A percentile compares a stretch with the other conserved stretches of the same genome.
Evolutionary conservation across 2,888 invertebrate genomes (phyloP).

Genomic region (Machimus atricapillus): DNA sequence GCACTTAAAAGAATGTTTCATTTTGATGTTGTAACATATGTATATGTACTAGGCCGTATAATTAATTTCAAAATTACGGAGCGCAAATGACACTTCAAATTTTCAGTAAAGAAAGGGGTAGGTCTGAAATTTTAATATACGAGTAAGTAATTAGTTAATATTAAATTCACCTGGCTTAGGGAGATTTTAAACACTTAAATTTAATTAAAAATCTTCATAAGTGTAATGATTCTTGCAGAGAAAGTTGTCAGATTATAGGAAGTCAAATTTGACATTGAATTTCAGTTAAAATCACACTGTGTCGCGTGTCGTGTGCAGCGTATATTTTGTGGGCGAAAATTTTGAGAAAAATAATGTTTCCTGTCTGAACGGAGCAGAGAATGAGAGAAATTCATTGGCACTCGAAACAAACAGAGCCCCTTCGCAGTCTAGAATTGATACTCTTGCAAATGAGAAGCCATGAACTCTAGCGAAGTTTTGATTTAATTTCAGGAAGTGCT

Average conservation of each 20-base stretch:
- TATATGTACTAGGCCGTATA: background rate
- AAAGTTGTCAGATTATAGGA: background rate
- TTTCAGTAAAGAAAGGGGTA: background rate
- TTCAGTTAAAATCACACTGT: background rate
- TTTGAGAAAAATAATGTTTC: background rate
- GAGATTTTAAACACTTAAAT: background rate
- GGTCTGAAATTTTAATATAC: background rate
- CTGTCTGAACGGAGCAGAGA: background rate
- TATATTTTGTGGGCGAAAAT: background rate
- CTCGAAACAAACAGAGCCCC: background rate
- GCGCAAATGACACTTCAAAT: background rate
- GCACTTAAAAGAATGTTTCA: too few species aligned
- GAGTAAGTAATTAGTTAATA: background rate
- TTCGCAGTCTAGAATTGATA: background rate
- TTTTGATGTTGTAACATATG: too few species aligned
- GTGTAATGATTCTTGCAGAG: background rate
- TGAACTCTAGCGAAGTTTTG: background rate
- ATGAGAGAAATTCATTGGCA: background rate
- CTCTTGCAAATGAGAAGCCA: background rate
- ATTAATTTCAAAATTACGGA: background rate
- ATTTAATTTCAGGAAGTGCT: background rate
- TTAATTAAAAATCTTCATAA: background rate
- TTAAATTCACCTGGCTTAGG: background rate
- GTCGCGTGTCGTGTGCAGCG: background rate
- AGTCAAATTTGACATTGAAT: background rate